Percentiles rank a stretch among this genome's conserved stretches.
phyloP scores from a whole-genome alignment of 1,140 invertebrate species.

The Globodera rostochiensis region DNA sequence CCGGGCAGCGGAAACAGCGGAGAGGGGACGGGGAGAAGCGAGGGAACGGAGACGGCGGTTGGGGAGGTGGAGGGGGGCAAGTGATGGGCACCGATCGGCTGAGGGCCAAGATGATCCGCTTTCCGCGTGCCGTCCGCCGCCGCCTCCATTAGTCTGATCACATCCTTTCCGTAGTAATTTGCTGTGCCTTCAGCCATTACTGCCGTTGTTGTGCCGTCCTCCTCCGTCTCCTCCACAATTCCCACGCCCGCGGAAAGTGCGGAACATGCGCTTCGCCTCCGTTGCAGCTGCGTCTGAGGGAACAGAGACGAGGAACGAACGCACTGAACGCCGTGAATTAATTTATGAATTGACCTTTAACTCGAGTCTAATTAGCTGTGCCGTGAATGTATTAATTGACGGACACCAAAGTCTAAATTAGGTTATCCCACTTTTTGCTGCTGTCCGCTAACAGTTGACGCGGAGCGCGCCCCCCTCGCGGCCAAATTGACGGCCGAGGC shows the following conservation, averaged over 20 bases:
- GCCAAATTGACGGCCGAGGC: not conserved
- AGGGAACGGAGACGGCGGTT: not conserved
- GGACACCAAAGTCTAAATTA: no score
- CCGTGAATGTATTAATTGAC: no score
- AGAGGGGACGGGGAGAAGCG: conserved; percentile 2
- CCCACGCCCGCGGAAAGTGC: not conserved
- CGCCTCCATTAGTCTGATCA: conserved; percentile 22
- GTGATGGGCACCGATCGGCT: not conserved
- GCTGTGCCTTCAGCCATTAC: not conserved
- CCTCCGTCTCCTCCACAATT: conserved; percentile 8
- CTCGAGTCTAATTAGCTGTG: no score
- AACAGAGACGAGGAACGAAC: conserved; percentile 2
- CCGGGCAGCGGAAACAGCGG: conserved; percentile 24
- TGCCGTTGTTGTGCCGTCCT: conserved; percentile 5
- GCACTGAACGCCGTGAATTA: not conserved
- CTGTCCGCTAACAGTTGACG: not conserved
- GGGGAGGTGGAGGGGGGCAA: no score
- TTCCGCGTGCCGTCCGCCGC: not conserved
- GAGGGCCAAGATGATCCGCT: not conserved
- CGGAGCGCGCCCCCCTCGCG: not conserved
- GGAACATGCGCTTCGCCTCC: conserved; percentile 6
- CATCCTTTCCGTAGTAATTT: conserved; percentile 19
- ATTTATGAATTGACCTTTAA: no score
- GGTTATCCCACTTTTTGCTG: not conserved
- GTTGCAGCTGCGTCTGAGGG: conserved; percentile 20